phyloP scores from a whole-genome alignment of 2,888 invertebrate species.

The Dryocosmus kuriphilus region DNA sequence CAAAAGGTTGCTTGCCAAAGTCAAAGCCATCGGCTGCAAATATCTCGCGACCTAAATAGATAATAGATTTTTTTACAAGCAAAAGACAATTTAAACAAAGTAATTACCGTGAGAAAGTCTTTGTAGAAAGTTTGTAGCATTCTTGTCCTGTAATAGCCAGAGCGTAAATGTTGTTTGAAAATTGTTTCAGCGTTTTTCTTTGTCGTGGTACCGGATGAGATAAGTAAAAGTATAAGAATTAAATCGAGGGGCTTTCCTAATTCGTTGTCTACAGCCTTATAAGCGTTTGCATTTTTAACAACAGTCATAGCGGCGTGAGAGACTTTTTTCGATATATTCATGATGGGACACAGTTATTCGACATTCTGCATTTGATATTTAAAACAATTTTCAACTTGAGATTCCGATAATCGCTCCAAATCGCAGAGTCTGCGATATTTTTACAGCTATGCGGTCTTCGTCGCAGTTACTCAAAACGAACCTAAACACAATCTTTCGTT shows the following conservation, averaged over 20 bases:
- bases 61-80: background rate
- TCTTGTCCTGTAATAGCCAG: conserved; percentile 80
- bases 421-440: conserved; percentile 68
- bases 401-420: conserved; percentile 71
- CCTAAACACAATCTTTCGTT: conserved; percentile 19
- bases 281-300: conserved; percentile 78
- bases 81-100: background rate
- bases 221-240: conserved; percentile 83
- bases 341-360: conserved; percentile 80
- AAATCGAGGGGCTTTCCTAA: conserved; percentile 84
- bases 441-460: conserved; percentile 66
- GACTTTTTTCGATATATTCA: conserved; percentile 80
- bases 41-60: conserved; percentile 65
- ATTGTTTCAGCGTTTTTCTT: conserved; percentile 82
- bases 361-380: conserved; percentile 82
- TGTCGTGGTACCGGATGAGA: conserved; percentile 69
- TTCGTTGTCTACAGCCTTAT: conserved; percentile 70
- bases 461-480: conserved; percentile 77
- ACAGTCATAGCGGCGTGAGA: conserved; percentile 81
- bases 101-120: conserved; percentile 66
- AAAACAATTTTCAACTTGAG: conserved; percentile 79
- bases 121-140: conserved; percentile 79
- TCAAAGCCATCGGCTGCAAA: conserved; percentile 66
- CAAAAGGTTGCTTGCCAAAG: conserved; percentile 68
- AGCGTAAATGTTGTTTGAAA: conserved; percentile 82